Conservation (phyloP, 2,888 invertebrate species). For the Metellina segmentata region DNA sequence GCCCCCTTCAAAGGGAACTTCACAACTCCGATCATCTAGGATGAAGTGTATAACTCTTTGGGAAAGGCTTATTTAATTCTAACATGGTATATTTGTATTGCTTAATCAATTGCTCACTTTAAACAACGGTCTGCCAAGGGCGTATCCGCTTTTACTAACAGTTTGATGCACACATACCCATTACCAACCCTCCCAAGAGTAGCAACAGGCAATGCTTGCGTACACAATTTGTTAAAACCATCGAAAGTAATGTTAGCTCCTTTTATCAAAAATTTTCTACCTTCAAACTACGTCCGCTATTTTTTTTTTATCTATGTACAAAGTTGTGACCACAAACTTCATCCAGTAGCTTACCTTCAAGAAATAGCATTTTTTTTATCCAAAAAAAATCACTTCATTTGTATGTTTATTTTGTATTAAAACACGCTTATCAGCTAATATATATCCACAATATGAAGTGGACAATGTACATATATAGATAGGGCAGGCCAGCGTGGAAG, state of each 20-base stretch:
- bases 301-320: slow-evolving; percentile 71
- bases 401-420: slow-evolving; percentile 74
- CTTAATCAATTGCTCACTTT: slow-evolving; percentile 70
- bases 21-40: slow-evolving; percentile 31
- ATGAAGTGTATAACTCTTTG: slow-evolving; percentile 49
- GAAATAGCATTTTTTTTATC: slow-evolving; percentile 75
- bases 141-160: slow-evolving; percentile 44
- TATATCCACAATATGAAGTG: slow-evolving; percentile 68
- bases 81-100: slow-evolving; percentile 69
- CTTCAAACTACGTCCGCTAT: slow-evolving; percentile 75
- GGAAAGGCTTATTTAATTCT: slow-evolving; percentile 54
- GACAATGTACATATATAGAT: slow-evolving; percentile 73
- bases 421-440: slow-evolving; percentile 77
- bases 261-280: slow-evolving; percentile 75
- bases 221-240: slow-evolving; percentile 76
- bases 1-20: not conserved
- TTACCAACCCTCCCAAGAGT: slow-evolving; percentile 48
- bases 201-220: slow-evolving; percentile 72
- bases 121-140: slow-evolving; percentile 46
- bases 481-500: slow-evolving; percentile 76
- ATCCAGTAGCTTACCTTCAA: slow-evolving; percentile 71
- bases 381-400: slow-evolving; percentile 74
- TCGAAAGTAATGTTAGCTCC: slow-evolving; percentile 74
- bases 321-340: slow-evolving; percentile 76
- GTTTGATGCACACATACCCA: slow-evolving; percentile 62